These are phyloP conservation scores for Diadophis punctatus DNA, from an alignment of 2,113 vertebrate species.

Conservation along the genomic window DNA sequence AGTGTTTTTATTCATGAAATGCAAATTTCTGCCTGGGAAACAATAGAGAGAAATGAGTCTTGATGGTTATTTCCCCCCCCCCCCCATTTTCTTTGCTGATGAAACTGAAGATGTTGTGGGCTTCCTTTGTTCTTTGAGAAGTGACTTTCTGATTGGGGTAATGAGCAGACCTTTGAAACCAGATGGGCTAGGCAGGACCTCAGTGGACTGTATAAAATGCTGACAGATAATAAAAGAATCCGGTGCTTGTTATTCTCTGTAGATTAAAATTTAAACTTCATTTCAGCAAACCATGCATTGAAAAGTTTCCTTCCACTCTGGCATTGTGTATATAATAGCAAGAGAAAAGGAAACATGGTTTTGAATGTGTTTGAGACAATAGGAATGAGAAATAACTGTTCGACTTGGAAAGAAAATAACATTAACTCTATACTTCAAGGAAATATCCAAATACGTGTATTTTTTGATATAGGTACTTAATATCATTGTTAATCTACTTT, in stretches of 20 bases:
- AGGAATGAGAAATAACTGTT: neutral
- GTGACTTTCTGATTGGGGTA: constrained; percentile 57
- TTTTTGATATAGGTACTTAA: neutral
- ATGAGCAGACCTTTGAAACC: constrained; percentile 52
- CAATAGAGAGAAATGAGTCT: constrained; percentile 26
- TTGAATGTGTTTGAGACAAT: neutral
- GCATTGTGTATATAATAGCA: constrained; percentile 23
- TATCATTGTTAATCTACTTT: neutral
- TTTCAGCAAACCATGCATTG: constrained; percentile 38
- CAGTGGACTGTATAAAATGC: constrained; percentile 65
- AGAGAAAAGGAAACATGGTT: neutral
- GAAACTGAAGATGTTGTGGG: constrained; percentile 12
- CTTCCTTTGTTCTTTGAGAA: constrained; percentile 1
- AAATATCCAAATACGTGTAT: neutral
- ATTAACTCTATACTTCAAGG: neutral
- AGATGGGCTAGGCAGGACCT: constrained; percentile 61
- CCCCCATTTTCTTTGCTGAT: constrained; percentile 1
- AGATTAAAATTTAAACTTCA: constrained; percentile 70
- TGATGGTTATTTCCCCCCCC: neutral
- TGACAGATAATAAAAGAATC: constrained; percentile 62
- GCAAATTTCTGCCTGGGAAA: constrained; percentile 29
- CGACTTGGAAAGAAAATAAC: neutral
- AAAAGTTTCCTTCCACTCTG: constrained; percentile 17
- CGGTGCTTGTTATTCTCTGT: constrained; percentile 52
- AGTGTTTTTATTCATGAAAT: constrained; percentile 48